phyloP scores from a whole-genome alignment of 2,797 vertebrate species.

The Mormyrops attenuatus region DNA sequence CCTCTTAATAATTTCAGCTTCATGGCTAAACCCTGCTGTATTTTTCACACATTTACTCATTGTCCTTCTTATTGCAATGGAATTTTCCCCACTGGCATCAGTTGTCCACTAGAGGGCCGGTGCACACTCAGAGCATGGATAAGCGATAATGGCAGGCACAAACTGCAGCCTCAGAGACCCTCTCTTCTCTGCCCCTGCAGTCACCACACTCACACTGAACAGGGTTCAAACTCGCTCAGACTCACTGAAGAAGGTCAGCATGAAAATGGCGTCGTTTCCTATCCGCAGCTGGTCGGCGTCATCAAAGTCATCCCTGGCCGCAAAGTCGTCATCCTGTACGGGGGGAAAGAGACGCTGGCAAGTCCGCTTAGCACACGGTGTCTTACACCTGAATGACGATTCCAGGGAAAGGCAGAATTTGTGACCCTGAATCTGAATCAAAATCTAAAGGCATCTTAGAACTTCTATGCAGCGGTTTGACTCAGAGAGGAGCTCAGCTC shows the following conservation, averaged over 20 bases:
- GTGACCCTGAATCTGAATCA: background rate
- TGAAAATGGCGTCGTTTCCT: conserved; percentile 97
- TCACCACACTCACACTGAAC: background rate
- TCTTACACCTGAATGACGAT: background rate
- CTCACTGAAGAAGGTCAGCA: conserved; percentile 98
- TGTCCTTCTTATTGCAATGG: background rate
- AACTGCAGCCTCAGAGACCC: background rate
- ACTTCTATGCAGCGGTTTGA: background rate
- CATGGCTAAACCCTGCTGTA: background rate
- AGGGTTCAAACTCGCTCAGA: conserved; percentile 28
- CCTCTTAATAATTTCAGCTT: background rate
- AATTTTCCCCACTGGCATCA: background rate
- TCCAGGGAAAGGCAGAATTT: background rate
- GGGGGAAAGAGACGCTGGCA: conserved; percentile 12
- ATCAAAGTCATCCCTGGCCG: conserved; percentile 88
- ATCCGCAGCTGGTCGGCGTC: conserved; percentile 93
- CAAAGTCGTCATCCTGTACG: conserved; percentile 88
- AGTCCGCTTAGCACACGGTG: background rate
- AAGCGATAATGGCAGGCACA: no score
- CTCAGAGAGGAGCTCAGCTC: background rate
- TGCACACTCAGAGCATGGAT: background rate
- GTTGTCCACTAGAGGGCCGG: background rate
- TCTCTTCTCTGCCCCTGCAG: background rate
- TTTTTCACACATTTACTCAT: background rate
- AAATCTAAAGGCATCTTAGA: background rate